phyloP scores from a whole-genome alignment of 2,797 vertebrate genomes.

The Poecilia velifera region DNA sequence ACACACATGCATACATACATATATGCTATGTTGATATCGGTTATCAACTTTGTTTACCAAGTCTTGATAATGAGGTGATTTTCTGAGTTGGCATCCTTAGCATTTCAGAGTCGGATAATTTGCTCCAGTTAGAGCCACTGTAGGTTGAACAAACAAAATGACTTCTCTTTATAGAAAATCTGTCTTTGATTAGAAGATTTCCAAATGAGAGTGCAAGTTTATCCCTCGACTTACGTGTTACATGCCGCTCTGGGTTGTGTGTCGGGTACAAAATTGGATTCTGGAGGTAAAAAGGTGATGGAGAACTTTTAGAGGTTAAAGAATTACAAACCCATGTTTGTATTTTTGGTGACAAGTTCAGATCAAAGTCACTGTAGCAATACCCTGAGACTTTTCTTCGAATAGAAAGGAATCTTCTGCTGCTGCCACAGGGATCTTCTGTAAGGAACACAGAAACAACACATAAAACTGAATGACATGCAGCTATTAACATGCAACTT shows the following conservation, averaged over 20 bases:
- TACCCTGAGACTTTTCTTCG: conserved; percentile 76
- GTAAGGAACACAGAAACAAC: conserved; percentile 24
- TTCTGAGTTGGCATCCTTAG: conserved; percentile 68
- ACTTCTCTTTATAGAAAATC: neutral
- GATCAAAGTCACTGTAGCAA: conserved; percentile 15
- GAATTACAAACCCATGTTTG: neutral
- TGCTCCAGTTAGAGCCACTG: conserved; percentile 58
- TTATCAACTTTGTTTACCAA: conserved; percentile 53
- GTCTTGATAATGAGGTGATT: conserved; percentile 36
- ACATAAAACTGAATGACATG: conserved; percentile 4
- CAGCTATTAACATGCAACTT: neutral
- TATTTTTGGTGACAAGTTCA: neutral
- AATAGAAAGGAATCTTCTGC: conserved; percentile 52
- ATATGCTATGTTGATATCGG: neutral
- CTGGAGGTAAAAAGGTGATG: conserved; percentile 72
- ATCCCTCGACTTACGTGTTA: conserved; percentile 79
- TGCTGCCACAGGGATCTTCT: conserved; percentile 73
- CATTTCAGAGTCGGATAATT: conserved; percentile 74
- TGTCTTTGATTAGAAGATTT: neutral
- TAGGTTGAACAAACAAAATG: conserved; percentile 30
- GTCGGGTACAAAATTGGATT: conserved; percentile 80
- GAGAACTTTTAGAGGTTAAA: neutral
- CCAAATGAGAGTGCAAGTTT: neutral
- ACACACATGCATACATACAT: neutral
- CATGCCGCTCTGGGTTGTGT: conserved; percentile 76